phyloP scores from a whole-genome alignment of 92 coral and sea anemone species.

The Micromussa lordhowensis region DNA sequence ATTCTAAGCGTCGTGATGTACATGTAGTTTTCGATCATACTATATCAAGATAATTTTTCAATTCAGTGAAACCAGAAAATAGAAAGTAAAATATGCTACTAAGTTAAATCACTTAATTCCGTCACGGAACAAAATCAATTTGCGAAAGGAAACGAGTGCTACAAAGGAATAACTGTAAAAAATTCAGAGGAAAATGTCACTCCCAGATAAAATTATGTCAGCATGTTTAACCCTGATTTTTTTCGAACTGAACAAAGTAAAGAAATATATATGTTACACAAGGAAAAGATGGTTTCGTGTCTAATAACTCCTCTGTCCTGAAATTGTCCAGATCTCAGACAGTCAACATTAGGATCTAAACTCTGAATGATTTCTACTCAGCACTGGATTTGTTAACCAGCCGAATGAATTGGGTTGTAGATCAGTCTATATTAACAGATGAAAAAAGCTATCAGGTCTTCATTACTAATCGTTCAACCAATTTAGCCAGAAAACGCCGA shows the following conservation, averaged over 20 bases:
- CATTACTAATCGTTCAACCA: neutral
- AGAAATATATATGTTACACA: neutral
- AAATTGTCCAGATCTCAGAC: no score
- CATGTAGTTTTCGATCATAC: neutral
- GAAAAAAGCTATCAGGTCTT: no score
- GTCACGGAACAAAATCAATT: neutral
- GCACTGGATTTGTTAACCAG: no score
- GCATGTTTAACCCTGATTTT: neutral
- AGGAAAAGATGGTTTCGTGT: neutral
- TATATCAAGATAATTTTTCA: neutral
- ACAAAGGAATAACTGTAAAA: neutral
- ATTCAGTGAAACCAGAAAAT: neutral
- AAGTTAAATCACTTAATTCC: neutral
- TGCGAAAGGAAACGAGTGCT: neutral
- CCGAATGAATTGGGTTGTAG: no score
- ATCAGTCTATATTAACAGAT: no score
- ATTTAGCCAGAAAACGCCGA: neutral
- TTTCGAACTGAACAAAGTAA: neutral
- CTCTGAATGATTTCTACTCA: no score
- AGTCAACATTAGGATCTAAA: no score
- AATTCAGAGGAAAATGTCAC: neutral
- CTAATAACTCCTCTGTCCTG: no score
- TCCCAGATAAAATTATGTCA: neutral
- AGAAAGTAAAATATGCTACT: neutral
- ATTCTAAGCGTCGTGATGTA: neutral